A percentile compares a stretch with the other conserved stretches of the same genome.
These are phyloP conservation scores for Paedocypris micromegethes DNA, from an alignment of 2,797 vertebrate genomes.

Conservation along the genomic window DNA sequence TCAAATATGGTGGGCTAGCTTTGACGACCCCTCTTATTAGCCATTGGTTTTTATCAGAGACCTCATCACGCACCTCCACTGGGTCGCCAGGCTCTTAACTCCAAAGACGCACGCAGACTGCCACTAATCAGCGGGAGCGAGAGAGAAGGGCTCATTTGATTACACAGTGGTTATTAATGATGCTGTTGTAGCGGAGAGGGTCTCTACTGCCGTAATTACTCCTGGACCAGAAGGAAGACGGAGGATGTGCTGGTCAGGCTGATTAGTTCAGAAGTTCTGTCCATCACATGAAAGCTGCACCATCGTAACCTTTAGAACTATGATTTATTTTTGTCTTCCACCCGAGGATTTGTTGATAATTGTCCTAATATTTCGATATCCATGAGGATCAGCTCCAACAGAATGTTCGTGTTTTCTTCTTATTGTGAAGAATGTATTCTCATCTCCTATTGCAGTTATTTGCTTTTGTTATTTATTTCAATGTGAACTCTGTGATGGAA, in stretches of 20 bases:
- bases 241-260: constrained; percentile 19
- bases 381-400: too few species aligned
- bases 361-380: too few species aligned
- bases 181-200: constrained; percentile 22
- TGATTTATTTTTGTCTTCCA: too few species aligned
- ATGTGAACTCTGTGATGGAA: too few species aligned
- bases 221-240: background rate
- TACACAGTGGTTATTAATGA: constrained; percentile 54
- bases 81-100: background rate
- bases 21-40: constrained; percentile 4
- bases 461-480: too few species aligned
- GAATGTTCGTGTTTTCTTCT: too few species aligned
- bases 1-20: constrained; percentile 10
- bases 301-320: too few species aligned
- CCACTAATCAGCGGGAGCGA: constrained; percentile 48
- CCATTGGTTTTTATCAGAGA: constrained; percentile 1
- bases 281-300: too few species aligned
- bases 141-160: constrained; percentile 51
- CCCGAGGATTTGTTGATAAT: too few species aligned
- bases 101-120: constrained; percentile 38
- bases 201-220: constrained; percentile 37
- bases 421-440: too few species aligned
- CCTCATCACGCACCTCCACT: background rate
- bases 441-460: too few species aligned
- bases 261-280: constrained; percentile 13